Conservation (phyloP, 2,113 vertebrate genomes). For the Onychorhynchus coronatus region DNA sequence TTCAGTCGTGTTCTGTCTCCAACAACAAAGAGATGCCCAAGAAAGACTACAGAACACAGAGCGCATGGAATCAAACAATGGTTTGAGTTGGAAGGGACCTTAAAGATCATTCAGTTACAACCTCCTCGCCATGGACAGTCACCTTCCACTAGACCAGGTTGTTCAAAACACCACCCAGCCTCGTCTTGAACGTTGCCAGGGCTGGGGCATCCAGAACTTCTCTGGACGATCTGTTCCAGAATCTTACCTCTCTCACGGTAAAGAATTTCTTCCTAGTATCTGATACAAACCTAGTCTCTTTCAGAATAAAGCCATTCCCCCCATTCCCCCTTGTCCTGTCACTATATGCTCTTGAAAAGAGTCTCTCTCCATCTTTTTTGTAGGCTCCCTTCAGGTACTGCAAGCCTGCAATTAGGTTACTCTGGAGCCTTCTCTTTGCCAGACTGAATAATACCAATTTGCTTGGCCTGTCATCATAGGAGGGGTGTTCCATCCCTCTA, state of each 20-base stretch:
- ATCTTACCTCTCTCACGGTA: background rate
- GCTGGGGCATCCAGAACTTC: background rate
- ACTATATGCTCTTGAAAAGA: background rate
- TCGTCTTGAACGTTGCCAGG: background rate
- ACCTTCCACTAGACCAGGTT: background rate
- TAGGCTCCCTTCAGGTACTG: background rate
- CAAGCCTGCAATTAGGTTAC: background rate
- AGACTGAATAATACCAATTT: background rate
- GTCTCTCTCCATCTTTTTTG: background rate
- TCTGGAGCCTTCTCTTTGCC: background rate
- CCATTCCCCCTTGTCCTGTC: background rate
- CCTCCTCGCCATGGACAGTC: accelerated
- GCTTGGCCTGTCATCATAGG: background rate
- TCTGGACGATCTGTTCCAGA: background rate
- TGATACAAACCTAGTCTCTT: background rate
- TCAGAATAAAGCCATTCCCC: background rate
- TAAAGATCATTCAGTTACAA: background rate
- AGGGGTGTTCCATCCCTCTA: background rate
- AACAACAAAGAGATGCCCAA: background rate
- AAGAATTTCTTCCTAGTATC: background rate
- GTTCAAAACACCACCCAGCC: background rate
- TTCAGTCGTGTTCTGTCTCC: background rate
- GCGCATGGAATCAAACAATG: background rate
- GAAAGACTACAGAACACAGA: background rate
- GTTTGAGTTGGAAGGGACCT: background rate